Evolutionary conservation across 2,113 vertebrate species (phyloP), one percentile per base, ranked within the genome.

Genomic region (Petrocephalus zakoni): DNA sequence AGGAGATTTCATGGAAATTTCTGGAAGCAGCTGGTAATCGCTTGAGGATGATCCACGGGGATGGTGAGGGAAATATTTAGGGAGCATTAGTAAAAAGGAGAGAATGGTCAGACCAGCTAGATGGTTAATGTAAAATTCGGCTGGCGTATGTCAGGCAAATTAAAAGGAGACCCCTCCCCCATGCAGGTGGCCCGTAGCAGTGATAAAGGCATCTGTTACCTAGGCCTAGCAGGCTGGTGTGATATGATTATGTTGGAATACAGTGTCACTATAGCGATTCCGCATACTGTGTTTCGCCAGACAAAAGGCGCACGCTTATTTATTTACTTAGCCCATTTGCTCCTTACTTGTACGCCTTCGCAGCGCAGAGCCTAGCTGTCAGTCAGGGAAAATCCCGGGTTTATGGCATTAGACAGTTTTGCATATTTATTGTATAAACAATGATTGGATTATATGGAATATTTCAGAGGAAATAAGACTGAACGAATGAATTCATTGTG

Each of bases 341-440:
- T 49, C 29, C 49, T 51, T 51, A 85, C 10, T 85, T n/a, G n/a
- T 11, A 25, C 10, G 47, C 4, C 2, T 49, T 47, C n/a, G 82
- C 46, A 49, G 46, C 22, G 8, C 82, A 34, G 37, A 86, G 51
- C 84, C 84, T 8, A 55, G 52, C 84, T 86, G 84, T 56, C 84
- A 86, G 7, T 86, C 84, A 86, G 8, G 21, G 4, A 19, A 86
- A 86, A 86, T 86, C 84, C 84, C 84, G 29, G 51, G 56, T 86
- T 55, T 86, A 37, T 7, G 84, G 84, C 13, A 55, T 86, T 56
- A 86, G 49, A 29, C 84, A 55, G 84, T 86, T 29, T 83, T 55
- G 84, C 84, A 55, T 55, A 86, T 86, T 86, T 86, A 86, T 86
- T 86, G 84, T 86, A 55, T 86, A 55, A 86, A 55, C 84, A 53